A percentile compares a stretch with the other conserved stretches of the same genome.
Conservation (phyloP, 2,113 vertebrate genomes). For the Oryzias melastigma region DNA sequence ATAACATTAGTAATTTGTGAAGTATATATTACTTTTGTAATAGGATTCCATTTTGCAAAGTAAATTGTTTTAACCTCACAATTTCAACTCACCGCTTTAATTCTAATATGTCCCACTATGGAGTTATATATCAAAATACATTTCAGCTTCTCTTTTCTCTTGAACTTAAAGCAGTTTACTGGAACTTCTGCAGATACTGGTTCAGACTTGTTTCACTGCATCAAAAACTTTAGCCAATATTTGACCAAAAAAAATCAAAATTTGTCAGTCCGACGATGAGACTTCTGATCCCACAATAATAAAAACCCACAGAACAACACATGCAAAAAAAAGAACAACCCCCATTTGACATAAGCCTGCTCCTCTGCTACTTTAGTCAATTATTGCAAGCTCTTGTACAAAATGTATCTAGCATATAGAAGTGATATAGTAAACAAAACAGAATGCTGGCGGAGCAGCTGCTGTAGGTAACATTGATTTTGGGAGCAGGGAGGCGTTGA, state of each 20-base stretch:
- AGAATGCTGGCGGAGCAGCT: conserved; percentile 61
- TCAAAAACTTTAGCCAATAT: conserved; percentile 4
- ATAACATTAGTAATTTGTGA: background rate
- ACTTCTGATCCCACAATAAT: background rate
- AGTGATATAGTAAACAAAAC: conserved; percentile 60
- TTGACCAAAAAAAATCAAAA: background rate
- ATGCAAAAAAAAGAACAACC: background rate
- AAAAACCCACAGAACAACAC: background rate
- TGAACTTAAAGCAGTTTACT: no score
- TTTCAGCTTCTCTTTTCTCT: no score
- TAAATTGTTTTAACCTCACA: background rate
- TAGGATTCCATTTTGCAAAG: background rate
- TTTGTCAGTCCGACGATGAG: background rate
- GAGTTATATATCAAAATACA: background rate
- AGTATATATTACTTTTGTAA: no score
- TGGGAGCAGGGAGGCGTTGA: conserved; percentile 62
- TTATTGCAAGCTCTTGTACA: conserved; percentile 28
- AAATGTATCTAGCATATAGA: conserved; percentile 35
- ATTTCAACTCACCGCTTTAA: background rate
- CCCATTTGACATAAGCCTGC: background rate
- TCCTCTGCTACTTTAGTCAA: conserved; percentile 19
- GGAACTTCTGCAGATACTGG: background rate
- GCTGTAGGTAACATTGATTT: conserved; percentile 69
- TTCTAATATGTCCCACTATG: background rate
- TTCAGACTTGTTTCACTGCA: background rate